Base-by-base conservation (phyloP, 2,797 vertebrate species). In the Dipus sagitta region DNA sequence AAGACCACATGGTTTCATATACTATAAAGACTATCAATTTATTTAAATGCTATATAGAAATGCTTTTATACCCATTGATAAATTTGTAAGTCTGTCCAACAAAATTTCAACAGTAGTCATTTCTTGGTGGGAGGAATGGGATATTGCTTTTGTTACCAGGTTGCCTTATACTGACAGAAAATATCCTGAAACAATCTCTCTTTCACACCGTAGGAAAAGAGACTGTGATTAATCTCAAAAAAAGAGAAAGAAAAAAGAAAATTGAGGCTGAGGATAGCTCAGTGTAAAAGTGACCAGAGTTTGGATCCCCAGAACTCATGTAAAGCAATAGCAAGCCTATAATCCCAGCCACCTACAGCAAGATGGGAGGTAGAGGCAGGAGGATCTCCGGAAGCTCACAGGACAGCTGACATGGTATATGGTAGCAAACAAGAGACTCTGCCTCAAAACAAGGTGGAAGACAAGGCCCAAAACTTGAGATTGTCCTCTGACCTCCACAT, bases 31-130 rank as follows among this genome's bases (percentile, higher is more conserved):
- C 38, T 24, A 86, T 30, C 10, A n/a, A 75, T 38, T 58, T 86
- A 82, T 72, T 91, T 60, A 87, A 76, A 67, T 42, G 58, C 26
- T 85, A 38, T 72, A 84, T 65, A 26, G 38, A 60, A 92, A 77
- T 30, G 64, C 26, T 70, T 79, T 74, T 23, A 71, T 65, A 84
- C 30, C 30, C 72, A 94, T 4, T 74, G 77, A 78, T n/a, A 77
- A 24, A 64, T 76, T 67, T 82, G 74, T 83, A 54, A 74, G 18
- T 54, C 60, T 60, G 8, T 82, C 85, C 34, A 65, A 4, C 54
- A 85, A 72, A 77, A 54, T 70, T 90, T 38, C 74, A 91, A 93
- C n/a, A 4, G 38, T 20, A 47, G 11, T 74, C 74, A 88, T 72
- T 72, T 93, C 64, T 74, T 82, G 20, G 28, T 90, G 68, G 42